Evolutionary conservation across 2,888 invertebrate species (phyloP), one percentile per base, ranked within the genome.

Genomic region (Cremastinae sp.): DNA sequence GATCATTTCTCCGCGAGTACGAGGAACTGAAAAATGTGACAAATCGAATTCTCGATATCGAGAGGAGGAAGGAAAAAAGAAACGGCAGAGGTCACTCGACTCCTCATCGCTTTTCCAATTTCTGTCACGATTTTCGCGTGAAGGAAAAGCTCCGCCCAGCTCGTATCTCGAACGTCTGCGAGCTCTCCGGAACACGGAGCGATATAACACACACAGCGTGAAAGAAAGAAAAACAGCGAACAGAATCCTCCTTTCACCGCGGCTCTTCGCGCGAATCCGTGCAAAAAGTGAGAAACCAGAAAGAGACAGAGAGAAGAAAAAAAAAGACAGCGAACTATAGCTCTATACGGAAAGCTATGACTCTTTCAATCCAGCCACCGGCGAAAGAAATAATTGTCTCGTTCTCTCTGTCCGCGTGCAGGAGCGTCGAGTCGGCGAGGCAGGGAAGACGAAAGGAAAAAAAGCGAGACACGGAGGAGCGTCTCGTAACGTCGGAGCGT

Each of bases 301-400:
- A 9, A 43, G n/a, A 49, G 39, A 28, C 51, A 39, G 18, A 22
- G 14, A 18, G 12, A 62, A 41, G 18, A 49, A 43, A 35, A 41
- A 37, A 18, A 10, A 12, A 14, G 49, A 43, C 10, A 16, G 18
- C 28, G 14, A 47, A 41, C 39, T 16, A 35, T 16, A 49, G 35
- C 28, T 22, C 16, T 14, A 35, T 35, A 45, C 10, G 41, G 28
- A 22, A 35, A 68, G 37, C 51, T 62, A 49, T 41, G 56, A 51
- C 12, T 39, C 58, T 37, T 65, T 65, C 65, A 47, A 37, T 61
- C 51, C 28, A 0, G 4, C 47, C 18, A 14, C 12, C 12, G 45
- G 18, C 10, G 28, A 51, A 41, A 65, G 53, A 53, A 53, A 65
- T 28, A 10, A 20, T 53, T 22, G 28, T 53, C 64, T 22, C 10